Base-by-base conservation (phyloP, 2,113 vertebrate species). In the Hylia prasina region DNA sequence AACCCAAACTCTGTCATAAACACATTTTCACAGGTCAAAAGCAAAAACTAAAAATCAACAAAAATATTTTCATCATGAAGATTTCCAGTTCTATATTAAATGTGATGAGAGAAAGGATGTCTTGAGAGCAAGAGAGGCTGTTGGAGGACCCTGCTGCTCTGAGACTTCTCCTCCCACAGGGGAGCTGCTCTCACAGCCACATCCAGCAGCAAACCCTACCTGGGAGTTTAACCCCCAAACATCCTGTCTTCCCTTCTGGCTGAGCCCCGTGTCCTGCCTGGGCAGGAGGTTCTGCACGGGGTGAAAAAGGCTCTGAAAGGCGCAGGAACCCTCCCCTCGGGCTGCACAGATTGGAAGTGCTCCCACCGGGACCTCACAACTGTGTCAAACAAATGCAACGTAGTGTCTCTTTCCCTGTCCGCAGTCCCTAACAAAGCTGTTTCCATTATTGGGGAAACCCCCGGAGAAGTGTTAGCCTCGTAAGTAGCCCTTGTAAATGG, bases 371-470 rank as follows among this genome's bases (percentile, higher is more conserved):
- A 45, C 51, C 78, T 68, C 72, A 27, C 15, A 77, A 61, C 25
- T 28, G n/a, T 44, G 39, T 42, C 64, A 39, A 64, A 79, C 71
- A 90, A 81, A 80, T 15, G 31, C n/a, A 76, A 42, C 37, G 60
- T 25, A 25, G 2, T 83, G 40, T 57, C 71, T 70, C 69, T n/a
- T 58, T 35, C 65, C 37, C 40, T 24, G n/a, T 16, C 65, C 37
- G 22, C 56, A 24, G 76, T 31, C 24, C 65, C 65, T 79, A 73
- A 89, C 92, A 77, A 51, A 94, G 94, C 23, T 86, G 93, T 73
- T 96, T 90, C 63, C 89, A 72, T 73, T 77, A 51, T 6, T 40
- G 12, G 56, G 77, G 58, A 81, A 88, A 15, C 12, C 81, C 51
- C 83, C 63, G 53, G 85, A 79, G 95, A 81, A 63, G 90, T 2